Conservation (phyloP, 53 echinoderm and acorn worm species). For the Stichopus horrens region DNA sequence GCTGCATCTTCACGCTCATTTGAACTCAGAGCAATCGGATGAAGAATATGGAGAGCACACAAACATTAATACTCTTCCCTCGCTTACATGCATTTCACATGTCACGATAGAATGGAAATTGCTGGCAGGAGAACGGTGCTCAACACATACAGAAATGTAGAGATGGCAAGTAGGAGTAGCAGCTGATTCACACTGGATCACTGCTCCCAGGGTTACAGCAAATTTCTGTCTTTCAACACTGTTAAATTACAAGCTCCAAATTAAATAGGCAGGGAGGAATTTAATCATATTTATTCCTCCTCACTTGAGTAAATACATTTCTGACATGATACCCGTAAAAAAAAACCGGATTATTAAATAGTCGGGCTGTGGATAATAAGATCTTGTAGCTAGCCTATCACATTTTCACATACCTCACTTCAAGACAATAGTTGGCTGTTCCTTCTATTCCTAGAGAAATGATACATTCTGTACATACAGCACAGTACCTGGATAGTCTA, state of each 20-base stretch:
- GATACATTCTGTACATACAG: too few relatives aligned
- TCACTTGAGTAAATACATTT: neutral
- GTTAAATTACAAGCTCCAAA: slow-evolving; percentile 3
- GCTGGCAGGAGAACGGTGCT: too few relatives aligned
- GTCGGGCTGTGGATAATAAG: neutral
- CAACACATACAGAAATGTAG: neutral
- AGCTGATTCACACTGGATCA: neutral
- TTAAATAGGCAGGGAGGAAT: neutral
- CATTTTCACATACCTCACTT: neutral
- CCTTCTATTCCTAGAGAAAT: too few relatives aligned
- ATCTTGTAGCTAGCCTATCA: neutral
- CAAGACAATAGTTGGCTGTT: too few relatives aligned
- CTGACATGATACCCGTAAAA: neutral
- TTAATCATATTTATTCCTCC: neutral
- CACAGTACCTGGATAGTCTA: too few relatives aligned
- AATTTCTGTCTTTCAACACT: neutral
- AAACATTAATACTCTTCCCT: neutral
- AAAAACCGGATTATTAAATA: neutral
- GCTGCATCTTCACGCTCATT: too few relatives aligned
- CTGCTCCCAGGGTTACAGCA: neutral
- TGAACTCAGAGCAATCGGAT: too few relatives aligned
- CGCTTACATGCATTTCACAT: neutral
- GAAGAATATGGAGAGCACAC: too few relatives aligned
- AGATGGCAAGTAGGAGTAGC: neutral
- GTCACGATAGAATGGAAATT: too few relatives aligned